Base-by-base conservation (phyloP, 2,797 vertebrate genomes). In the Gambelia wislizenii region DNA sequence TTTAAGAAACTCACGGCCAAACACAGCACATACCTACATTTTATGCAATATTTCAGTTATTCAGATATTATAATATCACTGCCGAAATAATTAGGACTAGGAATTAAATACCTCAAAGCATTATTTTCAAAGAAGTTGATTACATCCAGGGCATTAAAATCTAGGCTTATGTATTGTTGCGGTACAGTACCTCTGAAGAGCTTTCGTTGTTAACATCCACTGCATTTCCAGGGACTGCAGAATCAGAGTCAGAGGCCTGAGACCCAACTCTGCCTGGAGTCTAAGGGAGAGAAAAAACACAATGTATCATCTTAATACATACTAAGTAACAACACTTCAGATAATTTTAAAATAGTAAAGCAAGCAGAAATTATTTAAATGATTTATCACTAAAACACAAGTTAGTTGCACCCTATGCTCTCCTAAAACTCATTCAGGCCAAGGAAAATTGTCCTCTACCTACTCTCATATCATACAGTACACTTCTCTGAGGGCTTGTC, bases 191-290 rank as follows among this genome's bases (percentile, higher is more conserved):
- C 99, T 99, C 99, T 2, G 99, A 99, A 74, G 98, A 98, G 94
- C 98, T 97, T 90, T 99, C 99, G 1, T 97, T 98, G 96, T 99
- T 99, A 74, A 98, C 96, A 1, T 99, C 98, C 91, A 97, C 96
- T 0, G 96, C 94, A 90, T 97, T 97, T 94, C 96, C 93, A 90
- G 97, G 94, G n/a, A 98, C 95, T 92, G 97, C 98, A 83, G 98
- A 98, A 95, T 99, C 99, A 0, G 98, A 98, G 94, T 99, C 99
- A 0, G 98, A 97, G 72, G 98, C 98, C 97, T 99, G 98, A 95
- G 99, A 98, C 42, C 98, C 98, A 95, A 98, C 98, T 97, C 99
- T 98, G 92, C 99, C 99, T 87, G 99, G 98, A 96, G 98, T 99
- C 99, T 99, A 95, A 91, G 96, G 96, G 0, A 93, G 18, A 89